A percentile compares a stretch with the other conserved stretches of the same genome.
phyloP scores from a whole-genome alignment of 2,888 invertebrate species.

The Chirona hameri region DNA sequence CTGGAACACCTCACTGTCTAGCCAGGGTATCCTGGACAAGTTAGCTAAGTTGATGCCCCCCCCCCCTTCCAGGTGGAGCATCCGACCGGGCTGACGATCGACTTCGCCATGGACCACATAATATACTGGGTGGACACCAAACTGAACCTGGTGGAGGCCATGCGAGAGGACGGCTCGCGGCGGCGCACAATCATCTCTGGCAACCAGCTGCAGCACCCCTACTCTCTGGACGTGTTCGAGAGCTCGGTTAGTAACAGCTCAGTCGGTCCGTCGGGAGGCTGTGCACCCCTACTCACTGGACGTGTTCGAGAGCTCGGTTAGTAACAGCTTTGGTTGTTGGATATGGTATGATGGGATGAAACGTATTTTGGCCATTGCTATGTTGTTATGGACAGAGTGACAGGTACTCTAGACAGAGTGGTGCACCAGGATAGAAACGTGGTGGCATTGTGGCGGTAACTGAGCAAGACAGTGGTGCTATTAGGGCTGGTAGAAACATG shows the following conservation, averaged over 20 bases:
- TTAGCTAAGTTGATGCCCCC: neutral
- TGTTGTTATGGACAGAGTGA: no score
- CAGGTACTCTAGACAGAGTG: no score
- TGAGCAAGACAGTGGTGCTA: no score
- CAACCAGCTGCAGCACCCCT: slow-evolving; percentile 64
- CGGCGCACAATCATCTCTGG: slow-evolving; percentile 48
- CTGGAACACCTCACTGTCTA: no score
- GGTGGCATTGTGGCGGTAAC: no score
- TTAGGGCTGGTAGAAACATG: no score
- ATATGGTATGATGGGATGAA: no score
- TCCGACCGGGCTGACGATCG: slow-evolving; percentile 85
- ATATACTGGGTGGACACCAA: slow-evolving; percentile 97
- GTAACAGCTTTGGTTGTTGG: neutral
- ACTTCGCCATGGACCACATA: slow-evolving; percentile 81
- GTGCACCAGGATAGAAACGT: no score
- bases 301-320: slow-evolving; percentile 67
- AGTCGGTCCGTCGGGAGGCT: neutral
- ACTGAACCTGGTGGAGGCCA: slow-evolving; percentile 80
- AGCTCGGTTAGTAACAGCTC: slow-evolving; percentile 29
- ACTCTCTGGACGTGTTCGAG: slow-evolving; percentile 90
- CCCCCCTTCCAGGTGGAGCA: slow-evolving; percentile 48
- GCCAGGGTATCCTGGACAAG: neutral
- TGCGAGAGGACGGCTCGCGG: slow-evolving; percentile 74
- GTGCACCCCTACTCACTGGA: slow-evolving; percentile 79
- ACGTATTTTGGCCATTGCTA: no score